Percentiles rank a stretch among this genome's conserved stretches.
These are phyloP conservation scores for Hydrophis major DNA, from an alignment of 2,797 vertebrate genomes.

Conservation along the genomic window DNA sequence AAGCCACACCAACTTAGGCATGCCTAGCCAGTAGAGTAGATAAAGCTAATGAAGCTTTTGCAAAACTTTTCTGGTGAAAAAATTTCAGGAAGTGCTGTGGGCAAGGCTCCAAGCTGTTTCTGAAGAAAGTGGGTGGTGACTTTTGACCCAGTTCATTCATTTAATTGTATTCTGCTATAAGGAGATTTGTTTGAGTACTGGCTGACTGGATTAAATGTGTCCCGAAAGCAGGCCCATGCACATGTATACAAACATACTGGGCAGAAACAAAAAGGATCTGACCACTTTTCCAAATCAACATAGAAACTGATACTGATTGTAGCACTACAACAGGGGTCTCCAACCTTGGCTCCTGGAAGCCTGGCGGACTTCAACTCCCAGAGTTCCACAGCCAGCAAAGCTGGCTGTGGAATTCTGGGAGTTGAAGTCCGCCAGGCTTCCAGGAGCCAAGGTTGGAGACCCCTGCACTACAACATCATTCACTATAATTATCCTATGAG, in stretches of 20 bases:
- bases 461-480: constrained; percentile 37
- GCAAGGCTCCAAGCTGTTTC: neutral
- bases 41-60: neutral
- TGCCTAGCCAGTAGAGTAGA: neutral
- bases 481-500: constrained; percentile 37
- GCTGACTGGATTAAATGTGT: neutral
- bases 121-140: neutral
- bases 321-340: constrained; percentile 36
- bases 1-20: neutral
- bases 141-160: neutral
- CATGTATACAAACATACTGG: constrained; percentile 11
- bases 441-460: too few relatives aligned
- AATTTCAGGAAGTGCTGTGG: neutral
- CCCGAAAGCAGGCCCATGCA: neutral
- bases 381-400: too few relatives aligned
- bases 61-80: neutral
- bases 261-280: constrained; percentile 43
- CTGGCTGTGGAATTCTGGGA: too few relatives aligned
- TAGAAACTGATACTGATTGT: constrained; percentile 30
- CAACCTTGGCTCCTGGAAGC: too few relatives aligned
- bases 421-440: too few relatives aligned
- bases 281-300: constrained; percentile 35
- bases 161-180: neutral
- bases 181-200: neutral
- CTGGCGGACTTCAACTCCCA: too few relatives aligned